These are phyloP conservation scores for Zaprionus lachaisei DNA, from an alignment of 1,140 invertebrate genomes.

Conservation along the genomic window DNA sequence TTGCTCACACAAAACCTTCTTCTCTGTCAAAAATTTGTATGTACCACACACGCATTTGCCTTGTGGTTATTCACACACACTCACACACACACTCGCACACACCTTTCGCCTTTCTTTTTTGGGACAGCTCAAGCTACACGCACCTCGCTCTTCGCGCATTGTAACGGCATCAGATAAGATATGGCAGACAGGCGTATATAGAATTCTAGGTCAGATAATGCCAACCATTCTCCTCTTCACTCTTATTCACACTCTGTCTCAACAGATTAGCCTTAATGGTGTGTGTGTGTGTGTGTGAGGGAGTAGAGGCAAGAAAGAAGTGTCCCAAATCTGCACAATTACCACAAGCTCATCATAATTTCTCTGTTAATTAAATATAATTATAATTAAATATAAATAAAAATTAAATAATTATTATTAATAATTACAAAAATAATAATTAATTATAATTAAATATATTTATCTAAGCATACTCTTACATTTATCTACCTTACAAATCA, in stretches of 20 bases:
- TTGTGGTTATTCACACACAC: slow-evolving; percentile 32
- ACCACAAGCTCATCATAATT: neutral
- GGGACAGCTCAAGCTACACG: slow-evolving; percentile 30
- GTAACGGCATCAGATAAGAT: slow-evolving; percentile 20
- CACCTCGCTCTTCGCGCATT: slow-evolving; percentile 12
- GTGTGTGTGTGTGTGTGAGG: neutral
- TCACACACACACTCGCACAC: slow-evolving; percentile 7
- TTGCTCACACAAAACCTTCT: slow-evolving; percentile 14
- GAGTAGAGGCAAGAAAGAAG: neutral
- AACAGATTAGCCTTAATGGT: neutral
- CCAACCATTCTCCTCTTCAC: neutral
- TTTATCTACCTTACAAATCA: too few relatives aligned
- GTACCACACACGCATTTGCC: slow-evolving; percentile 35
- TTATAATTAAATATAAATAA: too few relatives aligned
- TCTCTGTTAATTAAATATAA: too few relatives aligned
- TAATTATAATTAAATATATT: too few relatives aligned
- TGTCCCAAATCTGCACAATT: neutral
- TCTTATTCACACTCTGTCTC: neutral
- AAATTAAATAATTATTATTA: too few relatives aligned
- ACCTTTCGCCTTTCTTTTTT: slow-evolving; percentile 6
- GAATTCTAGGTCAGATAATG: slow-evolving; percentile 19
- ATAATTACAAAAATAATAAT: too few relatives aligned
- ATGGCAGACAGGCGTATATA: slow-evolving; percentile 9
- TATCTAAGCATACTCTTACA: too few relatives aligned
- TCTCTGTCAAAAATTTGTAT: slow-evolving; percentile 40